These are phyloP conservation scores for Rhyacophila brunnea DNA, from an alignment of 1,140 invertebrate genomes.

Conservation along the genomic window DNA sequence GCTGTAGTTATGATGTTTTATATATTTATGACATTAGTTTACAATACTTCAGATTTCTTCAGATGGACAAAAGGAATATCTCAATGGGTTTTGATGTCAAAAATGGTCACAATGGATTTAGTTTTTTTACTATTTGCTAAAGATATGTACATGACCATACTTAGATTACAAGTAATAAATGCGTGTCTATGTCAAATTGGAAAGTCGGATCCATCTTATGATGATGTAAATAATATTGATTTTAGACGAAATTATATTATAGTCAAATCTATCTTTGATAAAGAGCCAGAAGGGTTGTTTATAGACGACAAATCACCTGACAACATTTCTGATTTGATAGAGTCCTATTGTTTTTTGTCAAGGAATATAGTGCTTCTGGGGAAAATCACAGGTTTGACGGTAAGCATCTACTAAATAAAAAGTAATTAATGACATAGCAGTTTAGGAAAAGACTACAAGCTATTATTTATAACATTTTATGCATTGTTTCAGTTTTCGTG, in stretches of 20 bases:
- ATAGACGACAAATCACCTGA: no score
- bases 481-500: neutral
- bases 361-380: neutral
- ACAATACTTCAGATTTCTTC: conserved; percentile 8
- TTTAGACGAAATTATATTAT: no score
- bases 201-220: neutral
- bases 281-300: no score
- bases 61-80: conserved; percentile 6
- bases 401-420: no score
- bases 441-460: no score
- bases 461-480: no score
- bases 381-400: neutral
- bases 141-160: conserved; percentile 7
- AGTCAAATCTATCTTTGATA: no score
- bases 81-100: conserved; percentile 3
- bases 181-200: neutral
- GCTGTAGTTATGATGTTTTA: neutral
- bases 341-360: neutral
- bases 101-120: conserved; percentile 6
- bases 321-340: neutral
- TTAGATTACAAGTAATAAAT: conserved; percentile 9
- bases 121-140: conserved; percentile 1
- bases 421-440: no score
- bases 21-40: neutral
- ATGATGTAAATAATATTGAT: neutral